Evolutionary conservation across 1,140 invertebrate species (phyloP).

Genomic region (Sycobia sp.): DNA sequence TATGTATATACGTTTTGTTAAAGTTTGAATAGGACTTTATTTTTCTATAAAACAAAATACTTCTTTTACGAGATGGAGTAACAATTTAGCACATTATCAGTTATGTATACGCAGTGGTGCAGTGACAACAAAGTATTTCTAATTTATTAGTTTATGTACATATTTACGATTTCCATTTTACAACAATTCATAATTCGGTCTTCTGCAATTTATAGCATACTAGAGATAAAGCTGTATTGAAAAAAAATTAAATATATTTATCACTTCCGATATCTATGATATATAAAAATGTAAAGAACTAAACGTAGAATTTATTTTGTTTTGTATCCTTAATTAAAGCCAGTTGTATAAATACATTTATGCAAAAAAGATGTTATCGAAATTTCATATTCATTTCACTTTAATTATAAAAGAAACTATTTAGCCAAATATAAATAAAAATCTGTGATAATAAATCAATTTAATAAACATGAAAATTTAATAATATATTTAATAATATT

Average conservation of each 20-base stretch:
- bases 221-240: conserved; percentile 40
- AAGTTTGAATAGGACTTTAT: conserved; percentile 25
- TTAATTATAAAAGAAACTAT: too few species aligned
- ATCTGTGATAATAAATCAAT: too few species aligned
- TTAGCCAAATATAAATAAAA: too few species aligned
- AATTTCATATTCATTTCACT: background rate
- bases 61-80: conserved; percentile 6
- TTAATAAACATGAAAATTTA: too few species aligned
- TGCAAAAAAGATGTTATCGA: too few species aligned
- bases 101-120: conserved; percentile 39
- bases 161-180: conserved; percentile 20
- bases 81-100: conserved; percentile 29
- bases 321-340: too few species aligned
- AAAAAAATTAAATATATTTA: too few species aligned
- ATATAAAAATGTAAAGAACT: too few species aligned
- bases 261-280: too few species aligned
- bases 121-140: conserved; percentile 40
- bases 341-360: too few species aligned
- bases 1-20: too few species aligned
- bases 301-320: too few species aligned
- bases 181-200: conserved; percentile 37
- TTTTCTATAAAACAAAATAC: conserved; percentile 18
- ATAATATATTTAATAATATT: conserved; percentile 19
- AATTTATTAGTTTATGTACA: conserved; percentile 21
- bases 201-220: conserved; percentile 15